A percentile compares a stretch with the other conserved stretches of the same genome.
Evolutionary conservation across 2,113 vertebrate genomes (phyloP).

Genomic region (Cercopithecus mona): DNA sequence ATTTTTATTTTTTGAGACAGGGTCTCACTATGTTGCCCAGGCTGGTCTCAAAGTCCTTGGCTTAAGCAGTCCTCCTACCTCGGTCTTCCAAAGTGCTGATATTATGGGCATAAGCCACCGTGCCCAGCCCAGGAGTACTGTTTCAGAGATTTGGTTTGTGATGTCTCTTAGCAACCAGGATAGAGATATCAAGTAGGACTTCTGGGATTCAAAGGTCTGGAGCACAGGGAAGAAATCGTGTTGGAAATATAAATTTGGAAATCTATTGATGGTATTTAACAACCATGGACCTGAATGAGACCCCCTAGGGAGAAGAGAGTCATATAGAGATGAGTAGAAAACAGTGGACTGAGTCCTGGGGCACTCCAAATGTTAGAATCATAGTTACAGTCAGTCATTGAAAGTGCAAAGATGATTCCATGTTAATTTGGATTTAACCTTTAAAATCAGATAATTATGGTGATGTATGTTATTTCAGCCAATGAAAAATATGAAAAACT

Average conservation of each 20-base stretch:
- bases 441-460: constrained; percentile 29
- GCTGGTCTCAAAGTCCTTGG: too few species aligned
- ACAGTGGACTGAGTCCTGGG: not conserved
- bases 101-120: too few species aligned
- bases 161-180: not conserved
- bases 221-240: not conserved
- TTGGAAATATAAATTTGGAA: constrained; percentile 18
- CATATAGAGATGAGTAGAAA: not conserved
- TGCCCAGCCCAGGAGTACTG: not conserved
- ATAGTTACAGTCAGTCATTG: not conserved
- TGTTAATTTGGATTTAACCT: not conserved
- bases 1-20: too few species aligned
- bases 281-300: not conserved
- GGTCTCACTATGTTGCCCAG: too few species aligned
- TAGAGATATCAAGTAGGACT: not conserved
- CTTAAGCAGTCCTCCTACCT: too few species aligned
- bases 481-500: constrained; percentile 1
- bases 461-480: not conserved
- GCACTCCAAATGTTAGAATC: not conserved
- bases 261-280: constrained; percentile 2
- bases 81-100: too few species aligned
- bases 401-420: not conserved
- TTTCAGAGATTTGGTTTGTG: not conserved
- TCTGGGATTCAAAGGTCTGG: not conserved
- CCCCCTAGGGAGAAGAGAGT: not conserved